These are phyloP conservation scores for Periophthalmus modestus DNA, from an alignment of 2,113 vertebrate genomes.

Conservation along the genomic window DNA sequence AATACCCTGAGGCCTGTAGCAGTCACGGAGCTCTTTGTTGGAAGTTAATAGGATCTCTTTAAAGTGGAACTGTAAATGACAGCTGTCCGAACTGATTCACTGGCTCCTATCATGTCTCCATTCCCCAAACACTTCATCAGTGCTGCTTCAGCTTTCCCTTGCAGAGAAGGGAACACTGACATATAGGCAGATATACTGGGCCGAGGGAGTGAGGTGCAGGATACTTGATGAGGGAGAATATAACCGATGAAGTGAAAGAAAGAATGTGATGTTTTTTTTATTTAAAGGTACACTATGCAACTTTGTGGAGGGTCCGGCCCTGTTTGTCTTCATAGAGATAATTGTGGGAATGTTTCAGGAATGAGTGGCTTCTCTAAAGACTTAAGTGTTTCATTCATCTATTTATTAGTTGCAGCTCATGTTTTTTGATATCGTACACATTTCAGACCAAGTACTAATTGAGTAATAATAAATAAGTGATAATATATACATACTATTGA, in stretches of 20 bases:
- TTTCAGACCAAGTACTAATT: no score
- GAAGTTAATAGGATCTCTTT: slow-evolving; percentile 59
- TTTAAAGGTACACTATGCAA: no score
- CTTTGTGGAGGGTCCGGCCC: no score
- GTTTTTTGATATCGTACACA: no score
- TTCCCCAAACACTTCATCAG: slow-evolving; percentile 56
- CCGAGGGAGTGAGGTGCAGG: slow-evolving; percentile 55
- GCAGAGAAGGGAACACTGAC: slow-evolving; percentile 31
- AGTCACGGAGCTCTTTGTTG: slow-evolving; percentile 54
- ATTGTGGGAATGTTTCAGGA: no score
- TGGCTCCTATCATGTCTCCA: slow-evolving; percentile 52
- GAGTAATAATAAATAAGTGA: no score
- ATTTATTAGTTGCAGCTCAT: no score
- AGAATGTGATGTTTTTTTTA: slow-evolving; percentile 57
- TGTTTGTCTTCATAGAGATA: no score
- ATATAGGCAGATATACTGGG: slow-evolving; percentile 39
- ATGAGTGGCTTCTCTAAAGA: no score
- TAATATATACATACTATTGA: no score
- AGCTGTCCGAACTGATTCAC: slow-evolving; percentile 68
- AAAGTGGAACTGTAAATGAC: slow-evolving; percentile 67
- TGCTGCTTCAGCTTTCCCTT: slow-evolving; percentile 34
- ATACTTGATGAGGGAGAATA: slow-evolving; percentile 58
- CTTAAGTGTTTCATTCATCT: no score
- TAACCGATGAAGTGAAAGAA: slow-evolving; percentile 25
- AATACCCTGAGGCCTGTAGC: slow-evolving; percentile 40